These are phyloP conservation scores for Sturnus vulgaris DNA, from an alignment of 2,113 vertebrate species.

Conservation along the genomic window DNA sequence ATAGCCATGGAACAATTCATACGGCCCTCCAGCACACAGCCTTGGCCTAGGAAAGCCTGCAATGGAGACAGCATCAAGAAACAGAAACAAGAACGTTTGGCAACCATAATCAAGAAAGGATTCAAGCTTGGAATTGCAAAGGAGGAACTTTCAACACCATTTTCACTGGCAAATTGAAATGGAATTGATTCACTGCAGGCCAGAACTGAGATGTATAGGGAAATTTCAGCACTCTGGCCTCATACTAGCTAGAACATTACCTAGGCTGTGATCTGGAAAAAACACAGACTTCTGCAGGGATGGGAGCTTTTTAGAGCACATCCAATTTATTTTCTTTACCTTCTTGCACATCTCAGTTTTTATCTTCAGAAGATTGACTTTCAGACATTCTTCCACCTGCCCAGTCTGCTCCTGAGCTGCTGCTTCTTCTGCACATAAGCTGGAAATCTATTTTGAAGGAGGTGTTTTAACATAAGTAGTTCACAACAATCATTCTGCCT, in stretches of 20 bases:
- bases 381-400: conserved; percentile 96
- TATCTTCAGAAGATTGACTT: conserved; percentile 94
- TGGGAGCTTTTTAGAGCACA: neutral
- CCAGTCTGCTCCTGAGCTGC: conserved; percentile 97
- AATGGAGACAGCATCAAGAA: neutral
- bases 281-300: neutral
- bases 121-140: neutral
- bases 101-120: neutral
- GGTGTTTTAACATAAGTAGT: neutral
- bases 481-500: neutral
- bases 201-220: neutral
- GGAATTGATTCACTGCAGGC: neutral
- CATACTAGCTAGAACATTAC: neutral
- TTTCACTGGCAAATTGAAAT: neutral
- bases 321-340: conserved; percentile 67
- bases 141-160: neutral
- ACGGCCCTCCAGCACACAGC: neutral
- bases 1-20: neutral
- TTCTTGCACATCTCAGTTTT: conserved; percentile 90
- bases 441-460: conserved; percentile 80
- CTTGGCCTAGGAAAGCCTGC: neutral
- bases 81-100: neutral
- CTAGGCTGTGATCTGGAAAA: neutral
- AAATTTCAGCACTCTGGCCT: neutral
- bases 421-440: conserved; percentile 90